Evolutionary conservation across 2,888 invertebrate species (phyloP), one percentile per base, ranked within the genome.

Genomic region (Coenonympha arcania): DNA sequence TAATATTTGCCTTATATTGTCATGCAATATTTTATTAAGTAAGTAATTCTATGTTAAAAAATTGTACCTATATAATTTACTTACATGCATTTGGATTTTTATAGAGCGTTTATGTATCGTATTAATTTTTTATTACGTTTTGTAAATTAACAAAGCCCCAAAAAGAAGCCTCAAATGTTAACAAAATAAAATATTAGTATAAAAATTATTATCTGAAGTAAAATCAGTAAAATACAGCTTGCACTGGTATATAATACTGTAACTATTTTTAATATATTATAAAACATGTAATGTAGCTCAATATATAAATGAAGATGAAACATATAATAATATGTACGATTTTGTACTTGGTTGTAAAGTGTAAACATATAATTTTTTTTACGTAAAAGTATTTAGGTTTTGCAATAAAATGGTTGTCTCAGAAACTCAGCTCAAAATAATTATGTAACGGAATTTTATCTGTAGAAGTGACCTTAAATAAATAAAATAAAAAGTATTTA

Each of bases 401-500:
- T 46, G 48, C 3, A 15, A n/a, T n/a, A n/a, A 31, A 28, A 50
- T 60, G 71, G 69, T 76, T 75, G 72, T 78, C 68, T 68, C 61
- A 57, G 54, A 68, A 69, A 62, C 56, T 60, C 65, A 65, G 78
- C 78, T 80, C 79, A 81, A 79, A 71, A 58, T 63, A 63, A 9
- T 33, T 8, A 31, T 72, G 63, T 70, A n/a, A 67, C 56, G 66
- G 69, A 68, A 70, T 70, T 73, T 72, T 66, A 71, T 75, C 68
- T 76, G 69, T 83, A 81, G 80, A 83, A 79, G 80, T 83, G 81
- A 69, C 76, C 76, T 61, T 60, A 64, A 57, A 56, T 55, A 59
- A 42, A 62, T 59, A 52, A n/a, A 34, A 52, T 53, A 56, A 59
- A 50, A 56, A 56, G 54, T 50, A 53, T 53, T 56, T 47, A 48